These are phyloP conservation scores for Dioctria linearis DNA, from an alignment of 2,888 invertebrate genomes.

Conservation along the genomic window DNA sequence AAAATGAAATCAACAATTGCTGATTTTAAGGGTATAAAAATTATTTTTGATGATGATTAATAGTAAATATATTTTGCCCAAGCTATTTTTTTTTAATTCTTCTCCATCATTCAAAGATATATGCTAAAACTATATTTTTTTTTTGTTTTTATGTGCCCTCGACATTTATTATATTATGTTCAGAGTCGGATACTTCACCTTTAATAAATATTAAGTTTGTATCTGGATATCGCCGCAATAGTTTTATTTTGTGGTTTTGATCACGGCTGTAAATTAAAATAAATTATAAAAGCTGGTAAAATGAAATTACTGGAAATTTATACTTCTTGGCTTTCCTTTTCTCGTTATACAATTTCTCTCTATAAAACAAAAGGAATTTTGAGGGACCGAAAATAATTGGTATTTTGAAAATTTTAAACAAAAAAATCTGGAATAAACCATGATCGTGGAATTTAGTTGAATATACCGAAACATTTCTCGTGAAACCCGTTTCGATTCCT, in stretches of 20 bases:
- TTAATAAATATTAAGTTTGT: conserved; percentile 80
- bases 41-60: conserved; percentile 63
- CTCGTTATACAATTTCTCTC: conserved; percentile 77
- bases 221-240: conserved; percentile 84
- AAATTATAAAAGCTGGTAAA: background rate
- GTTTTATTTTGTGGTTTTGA: conserved; percentile 78
- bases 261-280: conserved; percentile 71
- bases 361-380: conserved; percentile 76
- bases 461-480: no score
- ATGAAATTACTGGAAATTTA: conserved; percentile 59
- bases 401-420: no score
- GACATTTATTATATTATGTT: conserved; percentile 78
- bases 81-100: background rate
- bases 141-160: conserved; percentile 71
- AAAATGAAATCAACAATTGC: conserved; percentile 64
- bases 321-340: conserved; percentile 75
- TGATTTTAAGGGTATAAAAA: conserved; percentile 66
- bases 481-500: no score
- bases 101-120: background rate
- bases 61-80: background rate
- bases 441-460: no score
- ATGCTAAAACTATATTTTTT: background rate
- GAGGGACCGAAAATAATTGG: no score
- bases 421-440: no score
- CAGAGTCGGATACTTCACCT: conserved; percentile 82